Evolutionary conservation across 2,888 invertebrate species (phyloP).

Genomic region (Philereme vetulata): DNA sequence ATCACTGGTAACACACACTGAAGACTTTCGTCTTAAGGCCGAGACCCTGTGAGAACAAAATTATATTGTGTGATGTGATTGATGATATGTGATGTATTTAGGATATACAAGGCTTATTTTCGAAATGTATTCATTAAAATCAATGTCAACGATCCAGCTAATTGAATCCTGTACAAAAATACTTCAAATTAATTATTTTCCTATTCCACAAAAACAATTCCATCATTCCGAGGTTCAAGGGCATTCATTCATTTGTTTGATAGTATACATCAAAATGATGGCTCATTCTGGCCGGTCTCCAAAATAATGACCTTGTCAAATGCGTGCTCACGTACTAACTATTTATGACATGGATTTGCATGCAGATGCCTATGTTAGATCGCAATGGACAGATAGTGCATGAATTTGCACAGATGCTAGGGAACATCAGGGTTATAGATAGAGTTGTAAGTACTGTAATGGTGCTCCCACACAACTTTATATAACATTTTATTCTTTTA

Average conservation of each 20-base stretch:
- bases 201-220: slow-evolving; percentile 15
- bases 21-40: too few relatives aligned
- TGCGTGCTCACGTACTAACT: slow-evolving; percentile 59
- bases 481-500: too few relatives aligned
- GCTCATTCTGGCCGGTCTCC: slow-evolving; percentile 64
- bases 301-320: slow-evolving; percentile 67
- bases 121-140: too few relatives aligned
- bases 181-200: slow-evolving; percentile 3
- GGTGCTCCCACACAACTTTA: too few relatives aligned
- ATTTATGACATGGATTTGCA: slow-evolving; percentile 70
- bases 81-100: too few relatives aligned
- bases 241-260: slow-evolving; percentile 44
- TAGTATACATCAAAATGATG: slow-evolving; percentile 47
- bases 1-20: too few relatives aligned
- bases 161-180: background rate
- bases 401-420: slow-evolving; percentile 6
- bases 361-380: slow-evolving; percentile 60
- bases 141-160: too few relatives aligned
- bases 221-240: slow-evolving; percentile 29
- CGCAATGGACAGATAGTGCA: slow-evolving; percentile 47
- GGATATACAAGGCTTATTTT: too few relatives aligned
- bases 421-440: slow-evolving; percentile 4
- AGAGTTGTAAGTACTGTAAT: too few relatives aligned
- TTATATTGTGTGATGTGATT: too few relatives aligned
- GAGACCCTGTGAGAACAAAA: too few relatives aligned